phyloP scores from a whole-genome alignment of 2,797 vertebrate species.

The Argya squamiceps region DNA sequence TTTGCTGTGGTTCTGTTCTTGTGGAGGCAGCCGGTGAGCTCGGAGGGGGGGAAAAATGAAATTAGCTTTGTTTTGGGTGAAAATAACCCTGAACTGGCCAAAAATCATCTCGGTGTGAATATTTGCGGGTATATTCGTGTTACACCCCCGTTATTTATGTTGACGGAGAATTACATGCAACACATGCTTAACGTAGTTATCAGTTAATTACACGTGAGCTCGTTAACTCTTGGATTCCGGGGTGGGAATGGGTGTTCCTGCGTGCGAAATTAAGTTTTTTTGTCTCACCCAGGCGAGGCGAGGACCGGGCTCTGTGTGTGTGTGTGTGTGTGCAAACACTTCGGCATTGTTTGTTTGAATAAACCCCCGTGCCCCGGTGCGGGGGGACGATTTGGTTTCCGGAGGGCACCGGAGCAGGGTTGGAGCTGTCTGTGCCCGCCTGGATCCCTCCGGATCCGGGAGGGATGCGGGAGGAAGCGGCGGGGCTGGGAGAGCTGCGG shows the following conservation, averaged over 20 bases:
- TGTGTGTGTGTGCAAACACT: background rate
- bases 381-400: rapidly evolving
- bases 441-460: background rate
- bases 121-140: rapidly evolving
- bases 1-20: background rate
- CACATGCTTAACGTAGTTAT: background rate
- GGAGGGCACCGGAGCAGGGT: background rate
- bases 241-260: rapidly evolving
- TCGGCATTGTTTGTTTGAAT: rapidly evolving
- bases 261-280: background rate
- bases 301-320: rapidly evolving
- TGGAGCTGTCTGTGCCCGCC: background rate
- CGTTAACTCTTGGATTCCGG: background rate
- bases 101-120: rapidly evolving
- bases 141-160: background rate
- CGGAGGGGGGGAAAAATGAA: background rate
- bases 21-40: background rate
- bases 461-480: background rate
- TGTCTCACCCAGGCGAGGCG: background rate
- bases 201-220: background rate
- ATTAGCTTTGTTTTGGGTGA: background rate
- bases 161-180: background rate
- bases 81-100: background rate
- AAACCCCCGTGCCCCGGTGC: background rate
- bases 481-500: background rate